These are phyloP conservation scores for Crotalus horridus DNA, from an alignment of 2,113 vertebrate species.

Conservation along the genomic window DNA sequence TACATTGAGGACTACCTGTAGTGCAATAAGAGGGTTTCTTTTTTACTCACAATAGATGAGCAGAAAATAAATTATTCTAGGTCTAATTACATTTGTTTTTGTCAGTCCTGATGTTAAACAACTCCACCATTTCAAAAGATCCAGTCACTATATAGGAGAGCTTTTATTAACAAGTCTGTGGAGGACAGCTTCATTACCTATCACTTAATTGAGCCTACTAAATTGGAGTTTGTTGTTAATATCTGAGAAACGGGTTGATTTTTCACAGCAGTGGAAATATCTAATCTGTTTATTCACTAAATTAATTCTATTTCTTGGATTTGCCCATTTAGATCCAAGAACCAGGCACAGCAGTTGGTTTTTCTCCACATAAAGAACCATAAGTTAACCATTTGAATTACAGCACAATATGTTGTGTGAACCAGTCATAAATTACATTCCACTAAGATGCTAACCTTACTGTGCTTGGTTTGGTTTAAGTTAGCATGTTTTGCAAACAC, in stretches of 20 bases:
- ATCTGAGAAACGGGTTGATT: neutral
- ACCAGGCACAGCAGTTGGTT: neutral
- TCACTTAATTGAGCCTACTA: neutral
- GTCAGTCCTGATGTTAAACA: neutral
- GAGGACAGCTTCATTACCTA: neutral
- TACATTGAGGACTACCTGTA: neutral
- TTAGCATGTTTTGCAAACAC: neutral
- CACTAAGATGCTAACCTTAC: neutral
- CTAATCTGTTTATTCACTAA: neutral
- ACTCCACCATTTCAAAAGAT: neutral
- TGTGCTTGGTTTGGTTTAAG: neutral
- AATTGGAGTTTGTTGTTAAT: neutral
- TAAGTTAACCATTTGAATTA: neutral
- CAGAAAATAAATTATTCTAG: neutral
- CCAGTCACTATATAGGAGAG: neutral
- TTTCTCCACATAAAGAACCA: neutral
- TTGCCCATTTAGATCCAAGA: neutral
- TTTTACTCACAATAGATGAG: neutral
- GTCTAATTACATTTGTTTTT: neutral
- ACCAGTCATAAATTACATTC: neutral
- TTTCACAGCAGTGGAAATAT: neutral
- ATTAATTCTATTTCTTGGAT: neutral
- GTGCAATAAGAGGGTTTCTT: neutral
- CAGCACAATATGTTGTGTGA: neutral
- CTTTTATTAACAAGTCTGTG: neutral